Conservation (phyloP, 2,888 invertebrate genomes). For the Chrysotoxum bicinctum region DNA sequence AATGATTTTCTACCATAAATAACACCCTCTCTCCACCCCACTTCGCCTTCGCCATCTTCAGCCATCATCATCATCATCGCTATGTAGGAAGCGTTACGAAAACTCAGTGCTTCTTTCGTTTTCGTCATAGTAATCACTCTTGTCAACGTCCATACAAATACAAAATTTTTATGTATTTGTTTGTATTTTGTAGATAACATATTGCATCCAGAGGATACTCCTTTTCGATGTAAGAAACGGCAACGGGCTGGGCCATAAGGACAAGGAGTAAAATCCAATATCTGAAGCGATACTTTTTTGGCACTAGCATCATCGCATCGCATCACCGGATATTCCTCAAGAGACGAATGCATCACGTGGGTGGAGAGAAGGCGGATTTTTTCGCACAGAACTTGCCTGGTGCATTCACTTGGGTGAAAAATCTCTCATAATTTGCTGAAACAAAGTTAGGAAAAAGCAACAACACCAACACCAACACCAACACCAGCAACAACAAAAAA, state of each 20-base stretch:
- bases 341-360: slow-evolving; percentile 33
- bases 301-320: slow-evolving; percentile 26
- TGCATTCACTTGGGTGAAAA: slow-evolving; percentile 65
- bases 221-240: background rate
- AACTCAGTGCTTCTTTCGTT: slow-evolving; percentile 28
- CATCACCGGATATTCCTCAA: slow-evolving; percentile 40
- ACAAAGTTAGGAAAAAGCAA: slow-evolving; percentile 49
- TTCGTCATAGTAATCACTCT: slow-evolving; percentile 63
- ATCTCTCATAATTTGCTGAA: slow-evolving; percentile 69
- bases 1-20: slow-evolving; percentile 64
- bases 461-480: background rate
- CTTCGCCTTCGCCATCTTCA: background rate
- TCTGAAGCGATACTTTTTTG: slow-evolving; percentile 64
- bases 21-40: slow-evolving; percentile 14
- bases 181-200: slow-evolving; percentile 28
- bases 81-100: slow-evolving; percentile 15
- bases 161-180: slow-evolving; percentile 18
- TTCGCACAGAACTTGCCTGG: background rate
- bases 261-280: slow-evolving; percentile 63
- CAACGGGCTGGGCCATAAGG: background rate
- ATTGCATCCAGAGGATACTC: slow-evolving; percentile 49
- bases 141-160: slow-evolving; percentile 53
- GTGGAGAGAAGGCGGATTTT: background rate
- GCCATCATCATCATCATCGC: background rate
- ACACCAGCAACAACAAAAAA: slow-evolving; percentile 6